Percentiles rank a stretch among this genome's conserved stretches.
These are phyloP conservation scores for Ceratina japonica DNA, from an alignment of 1,140 invertebrate genomes.

Conservation along the genomic window DNA sequence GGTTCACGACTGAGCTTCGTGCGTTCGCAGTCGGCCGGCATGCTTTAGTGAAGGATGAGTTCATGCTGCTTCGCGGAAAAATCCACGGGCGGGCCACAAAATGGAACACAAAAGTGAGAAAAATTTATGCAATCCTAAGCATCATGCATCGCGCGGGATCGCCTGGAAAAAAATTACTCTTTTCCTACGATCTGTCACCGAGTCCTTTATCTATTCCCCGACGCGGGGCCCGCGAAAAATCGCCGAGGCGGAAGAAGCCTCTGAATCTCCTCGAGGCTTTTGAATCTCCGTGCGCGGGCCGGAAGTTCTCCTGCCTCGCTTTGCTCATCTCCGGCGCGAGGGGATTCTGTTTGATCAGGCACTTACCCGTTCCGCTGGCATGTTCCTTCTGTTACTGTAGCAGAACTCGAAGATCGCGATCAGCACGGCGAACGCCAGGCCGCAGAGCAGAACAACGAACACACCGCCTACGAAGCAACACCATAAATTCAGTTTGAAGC, in stretches of 20 bases:
- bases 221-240: background rate
- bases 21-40: slow-evolving; percentile 48
- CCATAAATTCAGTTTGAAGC: background rate
- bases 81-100: slow-evolving; percentile 40
- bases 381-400: slow-evolving; percentile 87
- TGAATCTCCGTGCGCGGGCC: no score
- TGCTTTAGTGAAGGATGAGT: slow-evolving; percentile 75
- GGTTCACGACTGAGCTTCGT: slow-evolving; percentile 49
- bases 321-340: background rate
- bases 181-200: background rate
- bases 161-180: slow-evolving; percentile 27
- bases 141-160: slow-evolving; percentile 12
- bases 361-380: slow-evolving; percentile 84
- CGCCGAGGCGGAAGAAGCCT: background rate
- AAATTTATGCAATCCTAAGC: slow-evolving; percentile 51
- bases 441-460: slow-evolving; percentile 93
- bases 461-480: slow-evolving; percentile 85
- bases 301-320: background rate
- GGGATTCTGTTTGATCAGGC: no score
- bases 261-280: background rate
- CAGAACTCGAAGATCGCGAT: slow-evolving; percentile 91
- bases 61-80: slow-evolving; percentile 73
- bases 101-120: slow-evolving; percentile 61
- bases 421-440: slow-evolving; percentile 86
- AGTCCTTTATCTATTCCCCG: background rate